Evolutionary conservation across 2,888 invertebrate species (phyloP).

Genomic region (Mycogona germanica): DNA sequence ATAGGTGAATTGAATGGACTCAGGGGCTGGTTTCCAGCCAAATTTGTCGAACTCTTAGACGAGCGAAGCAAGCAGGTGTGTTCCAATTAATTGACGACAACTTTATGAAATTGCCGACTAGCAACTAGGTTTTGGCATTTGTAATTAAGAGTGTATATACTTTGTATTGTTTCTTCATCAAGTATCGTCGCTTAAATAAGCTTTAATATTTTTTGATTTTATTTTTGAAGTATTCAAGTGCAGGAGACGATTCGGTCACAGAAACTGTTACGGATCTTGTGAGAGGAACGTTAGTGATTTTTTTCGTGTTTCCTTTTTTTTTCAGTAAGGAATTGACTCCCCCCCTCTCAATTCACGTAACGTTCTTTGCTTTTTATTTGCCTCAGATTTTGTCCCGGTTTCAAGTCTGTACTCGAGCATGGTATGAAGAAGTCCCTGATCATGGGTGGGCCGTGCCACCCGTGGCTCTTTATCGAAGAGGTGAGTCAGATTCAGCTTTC

Average conservation of each 20-base stretch:
- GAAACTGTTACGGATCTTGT: conserved; percentile 95
- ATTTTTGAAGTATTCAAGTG: conserved; percentile 49
- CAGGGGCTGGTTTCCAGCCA: conserved; percentile 87
- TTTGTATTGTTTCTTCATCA: conserved; percentile 1
- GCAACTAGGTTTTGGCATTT: too few relatives aligned
- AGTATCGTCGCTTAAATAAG: not conserved
- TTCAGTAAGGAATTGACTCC: not conserved
- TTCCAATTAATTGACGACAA: not conserved
- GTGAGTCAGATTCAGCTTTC: conserved; percentile 25
- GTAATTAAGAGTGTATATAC: conserved; percentile 12
- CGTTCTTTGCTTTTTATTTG: not conserved
- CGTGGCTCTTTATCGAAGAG: conserved; percentile 98
- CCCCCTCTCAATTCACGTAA: not conserved
- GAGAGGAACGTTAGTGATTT: conserved; percentile 51
- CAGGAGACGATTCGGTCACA: conserved; percentile 91
- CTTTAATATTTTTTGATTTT: not conserved
- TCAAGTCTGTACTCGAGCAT: conserved; percentile 88
- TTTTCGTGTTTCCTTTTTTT: not conserved
- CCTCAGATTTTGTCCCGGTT: conserved; percentile 62
- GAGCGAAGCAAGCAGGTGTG: conserved; percentile 67
- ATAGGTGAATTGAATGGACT: conserved; percentile 93
- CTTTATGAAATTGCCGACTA: too few relatives aligned
- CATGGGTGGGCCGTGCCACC: conserved; percentile 87
- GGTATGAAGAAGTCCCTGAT: conserved; percentile 87
- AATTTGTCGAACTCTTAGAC: conserved; percentile 90